Evolutionary conservation across 1,140 invertebrate genomes (phyloP).

Genomic region (Latrodectus geometricus): DNA sequence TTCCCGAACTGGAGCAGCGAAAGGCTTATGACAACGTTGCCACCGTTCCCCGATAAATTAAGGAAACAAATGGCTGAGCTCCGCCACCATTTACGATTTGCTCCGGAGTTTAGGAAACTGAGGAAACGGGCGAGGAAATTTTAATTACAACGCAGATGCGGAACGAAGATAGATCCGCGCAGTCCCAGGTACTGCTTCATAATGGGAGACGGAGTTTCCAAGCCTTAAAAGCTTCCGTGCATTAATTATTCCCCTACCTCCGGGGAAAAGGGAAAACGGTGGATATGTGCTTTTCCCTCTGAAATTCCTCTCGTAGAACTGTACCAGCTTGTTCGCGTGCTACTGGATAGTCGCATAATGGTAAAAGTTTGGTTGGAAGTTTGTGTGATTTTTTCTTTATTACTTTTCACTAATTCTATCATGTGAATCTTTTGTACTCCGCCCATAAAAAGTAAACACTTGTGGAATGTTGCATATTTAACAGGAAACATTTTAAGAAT

Average conservation of each 20-base stretch:
- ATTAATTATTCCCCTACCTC: constrained; percentile 56
- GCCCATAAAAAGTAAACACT: no score
- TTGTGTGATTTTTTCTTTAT: neutral
- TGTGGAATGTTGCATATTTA: no score
- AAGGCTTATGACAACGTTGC: constrained; percentile 48
- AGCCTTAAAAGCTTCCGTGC: constrained; percentile 42
- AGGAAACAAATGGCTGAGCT: constrained; percentile 50
- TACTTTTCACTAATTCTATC: neutral
- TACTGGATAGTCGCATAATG: neutral
- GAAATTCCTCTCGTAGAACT: neutral
- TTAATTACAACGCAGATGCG: constrained; percentile 53
- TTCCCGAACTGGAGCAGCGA: constrained; percentile 9
- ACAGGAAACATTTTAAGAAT: no score
- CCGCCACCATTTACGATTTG: constrained; percentile 41
- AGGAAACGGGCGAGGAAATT: constrained; percentile 42
- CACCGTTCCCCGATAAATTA: constrained; percentile 51
- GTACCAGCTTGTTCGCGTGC: neutral
- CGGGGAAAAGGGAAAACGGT: constrained; percentile 27
- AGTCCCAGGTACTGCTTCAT: constrained; percentile 44
- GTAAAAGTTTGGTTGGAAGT: neutral
- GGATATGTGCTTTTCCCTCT: constrained; percentile 8
- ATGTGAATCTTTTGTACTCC: neutral
- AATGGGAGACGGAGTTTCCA: constrained; percentile 1
- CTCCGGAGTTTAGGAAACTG: constrained; percentile 27
- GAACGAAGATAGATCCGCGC: constrained; percentile 42